Evolutionary conservation across 2,113 vertebrate genomes (phyloP), one percentile per base, ranked within the genome.

Genomic region (Glareola pratincola): DNA sequence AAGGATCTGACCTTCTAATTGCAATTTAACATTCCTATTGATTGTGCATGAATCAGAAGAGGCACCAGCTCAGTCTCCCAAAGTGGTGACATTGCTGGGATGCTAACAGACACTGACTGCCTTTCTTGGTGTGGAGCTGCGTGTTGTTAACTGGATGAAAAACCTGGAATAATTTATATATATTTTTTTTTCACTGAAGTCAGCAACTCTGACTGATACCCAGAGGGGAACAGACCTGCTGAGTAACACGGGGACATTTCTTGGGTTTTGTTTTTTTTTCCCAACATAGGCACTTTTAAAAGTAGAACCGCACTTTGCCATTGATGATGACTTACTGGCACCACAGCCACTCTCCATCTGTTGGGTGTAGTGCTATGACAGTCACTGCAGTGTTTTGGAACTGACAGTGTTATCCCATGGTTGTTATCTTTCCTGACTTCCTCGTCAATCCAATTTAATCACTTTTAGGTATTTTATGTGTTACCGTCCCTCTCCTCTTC

Each of bases 381-480:
- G 86, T 85, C 83, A 60, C 53, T 82, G 80, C 36, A 82, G n/a
- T 27, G 89, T 93, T 94, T 88, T 84, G 73, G 72, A 95, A 94
- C 14, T 92, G 95, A 75, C 91, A 78, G 69, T 0, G 0, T 89
- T 91, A 89, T 96, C 76, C 89, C 41, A 54, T 62, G 29, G 80
- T 90, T 89, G 50, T 96, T 94, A 69, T 89, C 73, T 79, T 92
- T 92, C 37, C 71, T 82, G 89, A 92, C 80, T 94, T 89, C 77
- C 57, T 96, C 14, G 14, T 95, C 89, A 92, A 66, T 95, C 80
- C 39, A 73, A 71, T 76, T 94, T 94, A 96, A 87, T 96, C 80
- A 63, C 47, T 91, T 60, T 21, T 85, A 85, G 83, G 69, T 92
- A 82, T 92, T 95, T 94, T 69, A 73, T 85, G 71, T 96, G 50